Base-by-base conservation (phyloP, 2,797 vertebrate genomes). In the Chelonia mydas region DNA sequence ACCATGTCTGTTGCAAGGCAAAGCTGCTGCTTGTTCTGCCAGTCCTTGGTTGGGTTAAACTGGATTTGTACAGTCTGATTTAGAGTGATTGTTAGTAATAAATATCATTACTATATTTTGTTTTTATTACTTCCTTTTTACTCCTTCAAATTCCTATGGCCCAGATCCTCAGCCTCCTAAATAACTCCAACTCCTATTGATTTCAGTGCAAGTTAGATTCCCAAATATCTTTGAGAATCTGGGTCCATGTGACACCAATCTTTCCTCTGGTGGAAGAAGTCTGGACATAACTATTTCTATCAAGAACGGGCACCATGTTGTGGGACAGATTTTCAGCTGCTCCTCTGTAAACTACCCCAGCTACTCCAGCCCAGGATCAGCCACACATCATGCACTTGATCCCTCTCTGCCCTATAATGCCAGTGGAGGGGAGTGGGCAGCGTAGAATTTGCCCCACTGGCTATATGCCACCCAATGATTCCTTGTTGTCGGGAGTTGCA, bases 361-460 rank as follows among this genome's bases (percentile, higher is more conserved):
- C 2, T 25, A 10, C 19, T 37, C 54, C 0, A 0, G 47, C 50
- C 53, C n/a, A 45, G 50, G 45, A 7, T 90, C 51, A 78, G 31
- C 23, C 37, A 83, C 88, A 28, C 55, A 50, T 31, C 0, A 0
- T 0, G 0, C 11, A 51, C 45, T 53, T 61, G 31, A 61, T 16
- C 13, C 15, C 31, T 91, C 1, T 2, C 27, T 81, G 0, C 0
- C 7, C 17, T 59, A 53, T 57, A 6, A 12, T 27, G 23, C 33
- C 65, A 50, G 28, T 53, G 27, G 55, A 45, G 25, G 37, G 84
- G 50, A 15, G 0, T 1, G 13, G 7, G 27, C 4, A 1, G 0
- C 59, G 45, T 15, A 91, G 45, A 80, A 83, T 65, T 31, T 76
- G 5, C 15, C 80, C 33, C 77, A 77, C 12, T 33, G 80, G 31